Percentiles rank a stretch among this genome's conserved stretches.
These are phyloP conservation scores for Plemyria rubiginata DNA, from an alignment of 2,888 invertebrate species.

Conservation along the genomic window DNA sequence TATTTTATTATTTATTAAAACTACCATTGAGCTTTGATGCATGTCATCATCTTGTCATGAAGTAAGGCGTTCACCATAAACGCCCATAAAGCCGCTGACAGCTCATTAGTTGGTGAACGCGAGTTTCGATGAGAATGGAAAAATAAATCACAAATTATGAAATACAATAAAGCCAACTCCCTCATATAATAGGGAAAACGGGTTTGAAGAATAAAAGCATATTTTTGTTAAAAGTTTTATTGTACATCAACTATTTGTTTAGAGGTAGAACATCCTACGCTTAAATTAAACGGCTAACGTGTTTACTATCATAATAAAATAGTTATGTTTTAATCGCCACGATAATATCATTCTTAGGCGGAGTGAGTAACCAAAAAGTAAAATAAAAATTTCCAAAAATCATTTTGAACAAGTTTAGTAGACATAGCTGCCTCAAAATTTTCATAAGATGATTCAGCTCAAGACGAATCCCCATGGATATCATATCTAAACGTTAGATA, in stretches of 20 bases:
- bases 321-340: constrained; percentile 69
- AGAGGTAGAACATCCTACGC: constrained; percentile 84
- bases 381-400: constrained; percentile 43
- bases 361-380: constrained; percentile 68
- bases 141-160: too few relatives aligned
- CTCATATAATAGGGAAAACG: too few relatives aligned
- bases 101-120: too few relatives aligned
- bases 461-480: neutral
- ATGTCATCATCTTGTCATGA: too few relatives aligned
- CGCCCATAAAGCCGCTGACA: too few relatives aligned
- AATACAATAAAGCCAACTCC: too few relatives aligned
- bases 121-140: too few relatives aligned
- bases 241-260: constrained; percentile 84
- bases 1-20: too few relatives aligned
- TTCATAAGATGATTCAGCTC: constrained; percentile 3
- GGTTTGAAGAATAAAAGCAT: constrained; percentile 45
- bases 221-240: constrained; percentile 81
- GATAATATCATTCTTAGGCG: constrained; percentile 78
- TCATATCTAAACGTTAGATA: neutral
- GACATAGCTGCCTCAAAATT: constrained; percentile 48
- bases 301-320: constrained; percentile 72
- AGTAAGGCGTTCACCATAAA: too few relatives aligned
- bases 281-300: constrained; percentile 80
- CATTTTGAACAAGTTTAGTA: constrained; percentile 26
- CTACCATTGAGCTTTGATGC: too few relatives aligned